phyloP scores from a whole-genome alignment of 2,113 vertebrate genomes.

The Hirundichthys speculiger region DNA sequence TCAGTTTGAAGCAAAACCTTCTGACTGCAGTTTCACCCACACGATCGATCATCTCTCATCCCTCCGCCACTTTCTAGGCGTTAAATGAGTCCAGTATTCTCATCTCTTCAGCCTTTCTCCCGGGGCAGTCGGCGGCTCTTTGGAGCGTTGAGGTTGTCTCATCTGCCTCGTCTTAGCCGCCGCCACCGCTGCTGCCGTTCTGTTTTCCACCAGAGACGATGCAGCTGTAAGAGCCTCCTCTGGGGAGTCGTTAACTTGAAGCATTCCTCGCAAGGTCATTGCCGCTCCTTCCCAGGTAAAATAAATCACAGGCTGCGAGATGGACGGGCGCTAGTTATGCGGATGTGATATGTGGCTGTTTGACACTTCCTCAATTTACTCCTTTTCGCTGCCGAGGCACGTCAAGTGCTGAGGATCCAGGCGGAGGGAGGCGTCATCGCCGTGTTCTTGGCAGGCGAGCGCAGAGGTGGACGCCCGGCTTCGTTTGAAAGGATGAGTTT shows the following conservation, averaged over 20 bases:
- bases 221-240: slow-evolving; percentile 27
- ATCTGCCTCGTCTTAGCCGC: slow-evolving; percentile 37
- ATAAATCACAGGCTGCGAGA: slow-evolving; percentile 54
- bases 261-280: slow-evolving; percentile 58
- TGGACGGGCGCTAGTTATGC: slow-evolving; percentile 16
- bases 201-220: slow-evolving; percentile 44
- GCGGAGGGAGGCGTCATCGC: slow-evolving; percentile 15
- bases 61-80: slow-evolving; percentile 36
- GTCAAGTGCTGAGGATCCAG: not conserved
- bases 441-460: slow-evolving; percentile 16
- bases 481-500: slow-evolving; percentile 1
- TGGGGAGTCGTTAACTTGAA: slow-evolving; percentile 46
- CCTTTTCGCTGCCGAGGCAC: not conserved
- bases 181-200: no score
- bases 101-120: slow-evolving; percentile 30
- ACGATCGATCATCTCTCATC: slow-evolving; percentile 59
- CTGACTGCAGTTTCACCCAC: slow-evolving; percentile 15
- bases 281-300: slow-evolving; percentile 7
- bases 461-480: slow-evolving; percentile 6
- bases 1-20: not conserved
- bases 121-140: slow-evolving; percentile 23
- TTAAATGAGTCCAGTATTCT: slow-evolving; percentile 51
- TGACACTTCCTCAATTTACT: slow-evolving; percentile 48
- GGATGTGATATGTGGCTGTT: slow-evolving; percentile 40
- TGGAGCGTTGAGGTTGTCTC: slow-evolving; percentile 18